These are phyloP conservation scores for Incurvaria masculella DNA, from an alignment of 2,888 invertebrate species.

Conservation along the genomic window DNA sequence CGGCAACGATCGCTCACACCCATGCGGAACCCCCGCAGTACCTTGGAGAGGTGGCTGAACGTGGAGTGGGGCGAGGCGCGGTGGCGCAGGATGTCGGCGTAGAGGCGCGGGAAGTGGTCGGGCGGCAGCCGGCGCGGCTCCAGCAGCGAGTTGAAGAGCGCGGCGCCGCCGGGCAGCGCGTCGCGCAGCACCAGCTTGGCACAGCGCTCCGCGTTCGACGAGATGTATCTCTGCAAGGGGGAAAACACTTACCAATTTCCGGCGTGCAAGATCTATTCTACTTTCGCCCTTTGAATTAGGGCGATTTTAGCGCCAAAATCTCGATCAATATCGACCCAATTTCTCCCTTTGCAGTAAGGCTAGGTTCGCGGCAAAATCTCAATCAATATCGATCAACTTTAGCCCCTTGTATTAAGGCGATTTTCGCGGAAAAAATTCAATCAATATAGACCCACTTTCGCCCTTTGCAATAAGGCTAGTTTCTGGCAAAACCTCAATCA, in stretches of 20 bases:
- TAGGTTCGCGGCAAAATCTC: too few species aligned
- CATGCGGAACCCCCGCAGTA: conserved; percentile 17
- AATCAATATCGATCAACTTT: too few species aligned
- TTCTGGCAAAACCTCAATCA: too few species aligned
- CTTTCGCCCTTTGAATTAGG: too few species aligned
- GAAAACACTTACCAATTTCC: background rate
- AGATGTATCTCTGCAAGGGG: conserved; percentile 28
- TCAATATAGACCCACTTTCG: too few species aligned
- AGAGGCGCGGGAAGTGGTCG: conserved; percentile 22
- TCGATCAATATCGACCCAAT: too few species aligned
- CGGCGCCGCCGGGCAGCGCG: conserved; percentile 22
- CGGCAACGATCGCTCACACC: background rate
- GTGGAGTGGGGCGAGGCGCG: conserved; percentile 22
- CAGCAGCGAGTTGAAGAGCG: conserved; percentile 11
- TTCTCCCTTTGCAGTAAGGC: too few species aligned
- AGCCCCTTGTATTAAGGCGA: too few species aligned
- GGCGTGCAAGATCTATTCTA: background rate
- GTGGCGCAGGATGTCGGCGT: conserved; percentile 25
- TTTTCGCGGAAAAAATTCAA: too few species aligned
- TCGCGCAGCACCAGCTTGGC: conserved; percentile 19
- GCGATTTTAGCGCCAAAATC: too few species aligned
- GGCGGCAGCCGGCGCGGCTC: conserved; percentile 29
- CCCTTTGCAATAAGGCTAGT: too few species aligned
- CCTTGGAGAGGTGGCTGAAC: conserved; percentile 42
- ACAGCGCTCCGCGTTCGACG: conserved; percentile 21